Evolutionary conservation across 1,140 invertebrate genomes (phyloP).

Genomic region (Cepaea nemoralis): DNA sequence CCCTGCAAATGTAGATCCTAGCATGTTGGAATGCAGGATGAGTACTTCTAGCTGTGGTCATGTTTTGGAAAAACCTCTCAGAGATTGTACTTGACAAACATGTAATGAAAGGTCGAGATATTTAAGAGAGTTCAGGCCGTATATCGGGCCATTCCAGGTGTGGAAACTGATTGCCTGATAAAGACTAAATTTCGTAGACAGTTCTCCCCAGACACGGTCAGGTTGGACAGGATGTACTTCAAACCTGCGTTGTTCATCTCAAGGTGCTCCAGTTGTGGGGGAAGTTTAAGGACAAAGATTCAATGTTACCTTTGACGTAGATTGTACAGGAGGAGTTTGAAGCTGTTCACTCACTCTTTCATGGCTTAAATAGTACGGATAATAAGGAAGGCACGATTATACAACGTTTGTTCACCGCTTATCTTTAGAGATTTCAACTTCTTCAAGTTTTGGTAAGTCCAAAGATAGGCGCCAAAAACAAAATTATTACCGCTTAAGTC

Average conservation of each 20-base stretch:
- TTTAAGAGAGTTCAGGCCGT: conserved; percentile 14
- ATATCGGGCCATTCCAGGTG: conserved; percentile 40
- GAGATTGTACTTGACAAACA: conserved; percentile 32
- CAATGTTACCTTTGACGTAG: too few relatives aligned
- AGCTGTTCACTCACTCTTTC: too few relatives aligned
- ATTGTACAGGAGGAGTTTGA: too few relatives aligned
- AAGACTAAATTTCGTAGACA: neutral
- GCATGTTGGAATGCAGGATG: conserved; percentile 28
- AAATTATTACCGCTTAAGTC: neutral
- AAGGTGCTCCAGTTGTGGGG: conserved; percentile 35
- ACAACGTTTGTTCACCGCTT: neutral
- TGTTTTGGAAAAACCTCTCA: conserved; percentile 40
- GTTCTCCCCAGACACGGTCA: conserved; percentile 16
- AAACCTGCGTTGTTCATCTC: conserved; percentile 32
- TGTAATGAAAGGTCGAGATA: conserved; percentile 35
- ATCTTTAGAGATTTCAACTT: neutral
- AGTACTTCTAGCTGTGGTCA: conserved; percentile 5
- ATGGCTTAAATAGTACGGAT: too few relatives aligned
- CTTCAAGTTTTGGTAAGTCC: neutral
- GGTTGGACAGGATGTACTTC: conserved; percentile 13
- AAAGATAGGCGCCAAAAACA: conserved; percentile 10
- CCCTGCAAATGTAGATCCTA: conserved; percentile 17
- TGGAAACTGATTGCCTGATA: conserved; percentile 34
- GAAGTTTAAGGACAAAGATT: conserved; percentile 29
- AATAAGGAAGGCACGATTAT: neutral